These are phyloP conservation scores for Pseudeuparius sepicola DNA, from an alignment of 2,888 invertebrate species.

Conservation along the genomic window DNA sequence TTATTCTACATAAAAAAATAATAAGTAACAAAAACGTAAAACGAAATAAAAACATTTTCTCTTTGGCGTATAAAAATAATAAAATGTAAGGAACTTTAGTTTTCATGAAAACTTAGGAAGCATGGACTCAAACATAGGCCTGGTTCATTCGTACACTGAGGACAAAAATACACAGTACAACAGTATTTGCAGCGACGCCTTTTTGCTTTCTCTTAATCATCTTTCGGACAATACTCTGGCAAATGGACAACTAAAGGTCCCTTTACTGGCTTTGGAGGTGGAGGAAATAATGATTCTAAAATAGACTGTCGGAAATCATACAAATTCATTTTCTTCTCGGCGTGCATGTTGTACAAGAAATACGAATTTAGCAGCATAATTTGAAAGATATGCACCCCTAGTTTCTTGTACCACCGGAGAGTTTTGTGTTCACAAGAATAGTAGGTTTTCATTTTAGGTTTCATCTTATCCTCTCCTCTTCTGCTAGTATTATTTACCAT, in stretches of 20 bases:
- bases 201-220: slow-evolving; percentile 14
- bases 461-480: slow-evolving; percentile 10
- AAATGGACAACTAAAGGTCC: slow-evolving; percentile 13
- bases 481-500: slow-evolving; percentile 14
- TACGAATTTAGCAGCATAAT: slow-evolving; percentile 20
- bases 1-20: too few species aligned
- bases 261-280: slow-evolving; percentile 13
- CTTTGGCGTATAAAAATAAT: background rate
- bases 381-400: slow-evolving; percentile 19
- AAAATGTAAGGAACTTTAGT: slow-evolving; percentile 1
- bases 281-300: slow-evolving; percentile 18
- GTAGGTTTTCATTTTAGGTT: slow-evolving; percentile 21
- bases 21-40: too few species aligned
- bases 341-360: slow-evolving; percentile 17
- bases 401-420: slow-evolving; percentile 20
- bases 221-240: slow-evolving; percentile 18
- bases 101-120: slow-evolving; percentile 10
- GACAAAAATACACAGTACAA: slow-evolving; percentile 15
- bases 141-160: slow-evolving; percentile 11
- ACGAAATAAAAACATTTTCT: slow-evolving; percentile 3
- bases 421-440: slow-evolving; percentile 21
- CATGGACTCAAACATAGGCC: slow-evolving; percentile 14
- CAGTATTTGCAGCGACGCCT: slow-evolving; percentile 13
- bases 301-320: slow-evolving; percentile 18
- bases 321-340: slow-evolving; percentile 12